Base-by-base conservation (phyloP, 1,140 invertebrate species). In the Orussus abietinus region DNA sequence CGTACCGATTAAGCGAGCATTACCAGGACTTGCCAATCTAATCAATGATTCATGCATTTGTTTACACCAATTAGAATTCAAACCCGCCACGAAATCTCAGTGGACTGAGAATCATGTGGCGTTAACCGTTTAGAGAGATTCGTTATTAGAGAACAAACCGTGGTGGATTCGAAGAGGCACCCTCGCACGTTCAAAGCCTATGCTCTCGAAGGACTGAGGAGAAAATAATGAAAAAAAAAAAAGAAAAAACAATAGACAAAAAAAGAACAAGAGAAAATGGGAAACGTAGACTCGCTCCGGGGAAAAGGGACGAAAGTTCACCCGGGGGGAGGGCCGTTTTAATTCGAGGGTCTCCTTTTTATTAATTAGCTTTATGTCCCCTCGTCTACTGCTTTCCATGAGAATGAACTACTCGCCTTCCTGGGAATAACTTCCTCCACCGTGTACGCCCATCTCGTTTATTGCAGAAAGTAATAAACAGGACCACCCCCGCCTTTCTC, bases 1-100 rank as follows among this genome's bases (percentile, higher is more conserved):
- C 34, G n/a, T n/a, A n/a, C n/a, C n/a, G 19, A 19, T 56, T 62
- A 61, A 66, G 62, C 63, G 64, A 50, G 53, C 62, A 63, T 68
- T 63, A 72, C 71, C 74, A 69, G 47, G 7, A 43, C 45, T 30
- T 21, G 12, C 35, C 38, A 5, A 29, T 12, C 11, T 28, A 6
- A 21, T 36, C 39, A 47, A 29, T 46, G 38, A 41, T 30, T 28
- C 25, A 6, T 47, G 42, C 26, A 33, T 41, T 46, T 45, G 1
- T 46, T 33, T 30, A 28, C 15, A 25, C 26, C 29, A 18, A 13
- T 4, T 50, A 45, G 21, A 42, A 43, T 30, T 19, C 22, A 45
- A 12, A 45, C 11, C 28, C 15, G 15, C 34, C 28, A 46, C 10
- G 26, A 51, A 49, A 49, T 17, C 52, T 59, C 50, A 60, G 22